These are phyloP conservation scores for Cantharis lateralis DNA, from an alignment of 2,888 invertebrate species.

Conservation along the genomic window DNA sequence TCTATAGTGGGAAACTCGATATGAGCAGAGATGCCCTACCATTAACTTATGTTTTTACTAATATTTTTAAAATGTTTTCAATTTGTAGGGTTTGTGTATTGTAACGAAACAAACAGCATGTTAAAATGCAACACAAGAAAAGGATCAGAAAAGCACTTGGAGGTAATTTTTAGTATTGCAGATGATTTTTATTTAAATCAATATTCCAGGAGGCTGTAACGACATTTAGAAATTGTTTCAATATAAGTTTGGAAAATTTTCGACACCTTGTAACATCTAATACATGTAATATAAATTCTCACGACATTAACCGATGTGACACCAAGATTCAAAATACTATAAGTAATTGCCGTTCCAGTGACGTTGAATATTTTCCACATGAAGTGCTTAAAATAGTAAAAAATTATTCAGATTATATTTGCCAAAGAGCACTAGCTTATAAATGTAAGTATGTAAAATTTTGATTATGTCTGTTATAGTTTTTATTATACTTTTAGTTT, in stretches of 20 bases:
- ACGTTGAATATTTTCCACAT: not conserved
- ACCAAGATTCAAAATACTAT: not conserved
- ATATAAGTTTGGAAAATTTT: slow-evolving; percentile 4
- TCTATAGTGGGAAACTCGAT: no score
- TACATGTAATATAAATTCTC: not conserved
- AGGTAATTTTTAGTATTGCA: not conserved
- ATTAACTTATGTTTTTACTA: no score
- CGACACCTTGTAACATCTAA: not conserved
- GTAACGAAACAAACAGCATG: not conserved
- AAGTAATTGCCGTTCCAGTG: not conserved
- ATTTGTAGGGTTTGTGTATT: not conserved
- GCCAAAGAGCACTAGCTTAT: not conserved
- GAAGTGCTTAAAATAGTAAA: not conserved
- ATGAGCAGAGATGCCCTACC: no score
- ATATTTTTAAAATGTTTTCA: not conserved
- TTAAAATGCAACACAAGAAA: not conserved
- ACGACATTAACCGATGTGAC: not conserved
- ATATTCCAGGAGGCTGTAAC: not conserved
- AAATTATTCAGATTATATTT: not conserved
- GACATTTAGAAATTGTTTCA: not conserved
- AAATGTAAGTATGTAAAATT: not conserved
- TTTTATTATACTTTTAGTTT: not conserved
- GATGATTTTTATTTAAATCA: not conserved
- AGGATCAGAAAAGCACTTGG: not conserved
- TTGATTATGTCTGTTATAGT: not conserved